A percentile compares a stretch with the other conserved stretches of the same genome.
These are phyloP conservation scores for Phoebastria nigripes DNA, from an alignment of 2,797 vertebrate species.

Conservation along the genomic window DNA sequence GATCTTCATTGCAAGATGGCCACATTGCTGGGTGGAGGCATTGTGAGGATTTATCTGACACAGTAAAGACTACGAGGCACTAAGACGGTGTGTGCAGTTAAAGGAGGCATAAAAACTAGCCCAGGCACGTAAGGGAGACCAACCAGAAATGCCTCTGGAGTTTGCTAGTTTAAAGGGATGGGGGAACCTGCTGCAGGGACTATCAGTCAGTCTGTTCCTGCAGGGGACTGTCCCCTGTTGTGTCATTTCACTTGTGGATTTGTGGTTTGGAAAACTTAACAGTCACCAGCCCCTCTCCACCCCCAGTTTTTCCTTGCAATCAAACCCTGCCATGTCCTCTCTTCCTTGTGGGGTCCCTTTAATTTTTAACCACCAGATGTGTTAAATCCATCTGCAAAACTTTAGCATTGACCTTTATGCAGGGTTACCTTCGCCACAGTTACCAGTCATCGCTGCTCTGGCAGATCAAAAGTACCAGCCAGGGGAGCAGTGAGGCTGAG, in stretches of 20 bases:
- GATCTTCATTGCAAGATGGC: background rate
- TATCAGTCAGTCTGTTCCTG: background rate
- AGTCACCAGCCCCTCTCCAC: background rate
- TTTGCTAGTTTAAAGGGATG: background rate
- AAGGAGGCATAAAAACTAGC: background rate
- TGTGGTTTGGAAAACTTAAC: background rate
- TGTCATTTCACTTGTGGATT: background rate
- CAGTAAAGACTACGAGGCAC: background rate
- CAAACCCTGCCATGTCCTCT: background rate
- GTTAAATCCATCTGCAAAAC: background rate
- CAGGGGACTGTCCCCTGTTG: background rate
- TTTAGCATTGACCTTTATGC: constrained; percentile 75
- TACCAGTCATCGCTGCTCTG: constrained; percentile 3
- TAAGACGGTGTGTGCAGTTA: background rate
- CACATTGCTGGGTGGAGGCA: background rate
- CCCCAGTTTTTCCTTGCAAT: background rate
- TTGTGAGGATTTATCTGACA: background rate
- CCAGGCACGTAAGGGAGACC: background rate
- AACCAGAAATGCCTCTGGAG: background rate
- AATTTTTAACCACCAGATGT: background rate
- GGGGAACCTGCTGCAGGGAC: background rate
- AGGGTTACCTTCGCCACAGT: constrained; percentile 67
- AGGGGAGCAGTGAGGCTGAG: background rate
- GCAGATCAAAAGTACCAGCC: constrained; percentile 43
- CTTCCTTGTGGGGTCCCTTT: background rate